phyloP scores from a whole-genome alignment of 2,888 invertebrate genomes.

The Agrotis puta region DNA sequence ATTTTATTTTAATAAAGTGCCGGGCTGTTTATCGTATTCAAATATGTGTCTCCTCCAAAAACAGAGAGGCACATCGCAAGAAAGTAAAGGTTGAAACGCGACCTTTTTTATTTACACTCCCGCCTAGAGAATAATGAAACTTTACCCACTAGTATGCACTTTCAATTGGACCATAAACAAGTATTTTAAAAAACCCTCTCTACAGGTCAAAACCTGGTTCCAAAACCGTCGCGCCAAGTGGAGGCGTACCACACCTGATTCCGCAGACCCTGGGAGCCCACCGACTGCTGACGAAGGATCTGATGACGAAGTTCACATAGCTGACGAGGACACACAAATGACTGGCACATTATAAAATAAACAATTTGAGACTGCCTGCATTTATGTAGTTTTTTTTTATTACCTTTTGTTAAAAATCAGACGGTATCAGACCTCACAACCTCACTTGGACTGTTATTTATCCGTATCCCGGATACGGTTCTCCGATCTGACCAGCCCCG shows the following conservation, averaged over 20 bases:
- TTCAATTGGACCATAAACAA: not conserved
- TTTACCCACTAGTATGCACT: not conserved
- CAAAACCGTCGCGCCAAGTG: slow-evolving; percentile 95
- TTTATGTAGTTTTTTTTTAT: slow-evolving; percentile 9
- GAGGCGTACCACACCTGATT: slow-evolving; percentile 91
- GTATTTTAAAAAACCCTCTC: slow-evolving; percentile 6
- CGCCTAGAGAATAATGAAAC: not conserved
- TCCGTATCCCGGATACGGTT: no score
- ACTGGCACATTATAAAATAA: slow-evolving; percentile 33
- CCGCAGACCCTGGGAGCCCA: slow-evolving; percentile 86
- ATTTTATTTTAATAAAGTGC: no score
- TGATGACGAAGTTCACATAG: slow-evolving; percentile 82
- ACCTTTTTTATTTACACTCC: not conserved
- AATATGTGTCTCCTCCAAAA: no score
- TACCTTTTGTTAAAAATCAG: no score
- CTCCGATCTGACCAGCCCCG: no score
- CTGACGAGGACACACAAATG: slow-evolving; percentile 70
- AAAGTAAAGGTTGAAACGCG: no score
- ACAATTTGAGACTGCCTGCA: slow-evolving; percentile 26
- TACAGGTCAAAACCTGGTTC: slow-evolving; percentile 95
- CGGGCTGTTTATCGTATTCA: no score
- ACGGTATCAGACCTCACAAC: no score
- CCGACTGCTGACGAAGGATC: slow-evolving; percentile 82
- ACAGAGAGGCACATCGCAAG: no score
- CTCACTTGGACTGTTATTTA: no score